Conservation (phyloP, 2,888 invertebrate species). For the Nebria brevicollis region DNA sequence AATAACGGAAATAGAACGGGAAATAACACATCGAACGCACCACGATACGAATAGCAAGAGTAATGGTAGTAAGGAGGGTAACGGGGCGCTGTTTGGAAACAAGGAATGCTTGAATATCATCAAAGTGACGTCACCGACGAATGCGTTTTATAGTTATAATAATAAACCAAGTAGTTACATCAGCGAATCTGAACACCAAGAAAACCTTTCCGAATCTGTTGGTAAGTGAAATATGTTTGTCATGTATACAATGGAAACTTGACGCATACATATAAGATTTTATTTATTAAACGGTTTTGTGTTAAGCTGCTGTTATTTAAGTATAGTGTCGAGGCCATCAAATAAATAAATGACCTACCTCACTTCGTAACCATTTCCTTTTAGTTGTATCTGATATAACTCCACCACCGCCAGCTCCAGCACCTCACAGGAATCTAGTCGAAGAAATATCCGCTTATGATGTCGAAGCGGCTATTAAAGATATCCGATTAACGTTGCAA, state of each 20-base stretch:
- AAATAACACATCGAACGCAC: conserved; percentile 72
- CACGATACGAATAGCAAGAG: conserved; percentile 57
- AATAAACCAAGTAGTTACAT: conserved; percentile 37
- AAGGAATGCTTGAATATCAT: conserved; percentile 54
- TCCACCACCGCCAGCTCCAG: conserved; percentile 80
- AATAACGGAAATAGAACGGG: conserved; percentile 77
- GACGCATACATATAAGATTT: no score
- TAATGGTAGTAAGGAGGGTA: conserved; percentile 54
- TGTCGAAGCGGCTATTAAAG: conserved; percentile 78
- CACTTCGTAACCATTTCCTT: not conserved
- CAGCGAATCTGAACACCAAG: conserved; percentile 37
- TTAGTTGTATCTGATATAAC: conserved; percentile 64
- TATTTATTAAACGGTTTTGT: not conserved
- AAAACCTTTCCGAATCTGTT: conserved; percentile 31
- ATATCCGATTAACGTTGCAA: conserved; percentile 83
- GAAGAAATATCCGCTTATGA: conserved; percentile 51
- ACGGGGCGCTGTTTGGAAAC: conserved; percentile 57
- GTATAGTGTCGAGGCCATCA: no score
- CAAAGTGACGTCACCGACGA: conserved; percentile 55
- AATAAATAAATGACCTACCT: no score
- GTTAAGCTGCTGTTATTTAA: not conserved
- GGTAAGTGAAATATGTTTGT: conserved; percentile 21
- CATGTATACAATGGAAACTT: not conserved
- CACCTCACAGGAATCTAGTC: conserved; percentile 72
- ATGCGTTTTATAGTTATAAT: conserved; percentile 49